phyloP scores from a whole-genome alignment of 2,888 invertebrate genomes.

The Acanthococcus lagerstroemiae region DNA sequence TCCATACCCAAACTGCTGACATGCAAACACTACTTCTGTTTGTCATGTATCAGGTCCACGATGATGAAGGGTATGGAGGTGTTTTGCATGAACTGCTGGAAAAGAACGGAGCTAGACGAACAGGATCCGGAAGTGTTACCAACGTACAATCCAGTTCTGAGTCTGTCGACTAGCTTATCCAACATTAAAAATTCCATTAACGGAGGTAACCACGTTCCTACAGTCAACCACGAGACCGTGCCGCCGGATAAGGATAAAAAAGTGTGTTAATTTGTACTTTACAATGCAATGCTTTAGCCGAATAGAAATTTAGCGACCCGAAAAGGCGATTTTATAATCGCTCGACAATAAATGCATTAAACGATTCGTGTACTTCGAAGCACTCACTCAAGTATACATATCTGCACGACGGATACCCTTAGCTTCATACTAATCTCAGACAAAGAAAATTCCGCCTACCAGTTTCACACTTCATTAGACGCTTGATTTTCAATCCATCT shows the following conservation, averaged over 20 bases:
- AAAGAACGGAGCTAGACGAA: slow-evolving; percentile 58
- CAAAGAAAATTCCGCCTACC: too few species aligned
- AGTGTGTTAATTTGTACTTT: too few species aligned
- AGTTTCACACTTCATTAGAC: too few species aligned
- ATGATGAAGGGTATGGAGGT: slow-evolving; percentile 55
- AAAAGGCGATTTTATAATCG: too few species aligned
- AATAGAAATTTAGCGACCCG: too few species aligned
- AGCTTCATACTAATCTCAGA: too few species aligned
- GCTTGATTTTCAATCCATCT: too few species aligned
- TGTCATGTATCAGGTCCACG: slow-evolving; percentile 59
- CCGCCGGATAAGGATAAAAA: slow-evolving; percentile 44
- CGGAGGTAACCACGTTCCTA: slow-evolving; percentile 44
- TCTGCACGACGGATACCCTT: too few species aligned
- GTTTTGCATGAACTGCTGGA: slow-evolving; percentile 64
- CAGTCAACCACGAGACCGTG: slow-evolving; percentile 41
- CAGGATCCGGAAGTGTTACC: slow-evolving; percentile 57
- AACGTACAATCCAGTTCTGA: slow-evolving; percentile 57
- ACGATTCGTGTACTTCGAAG: too few species aligned
- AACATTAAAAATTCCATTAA: slow-evolving; percentile 44
- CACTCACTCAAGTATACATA: too few species aligned
- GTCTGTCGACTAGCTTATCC: slow-evolving; percentile 54
- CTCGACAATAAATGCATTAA: too few species aligned
- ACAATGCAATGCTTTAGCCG: too few species aligned
- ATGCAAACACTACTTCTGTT: slow-evolving; percentile 68
- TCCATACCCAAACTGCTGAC: slow-evolving; percentile 61